Percentiles rank a stretch among this genome's conserved stretches.
Conservation (phyloP, 2,797 vertebrate genomes). For the Hafferia zeledoni region DNA sequence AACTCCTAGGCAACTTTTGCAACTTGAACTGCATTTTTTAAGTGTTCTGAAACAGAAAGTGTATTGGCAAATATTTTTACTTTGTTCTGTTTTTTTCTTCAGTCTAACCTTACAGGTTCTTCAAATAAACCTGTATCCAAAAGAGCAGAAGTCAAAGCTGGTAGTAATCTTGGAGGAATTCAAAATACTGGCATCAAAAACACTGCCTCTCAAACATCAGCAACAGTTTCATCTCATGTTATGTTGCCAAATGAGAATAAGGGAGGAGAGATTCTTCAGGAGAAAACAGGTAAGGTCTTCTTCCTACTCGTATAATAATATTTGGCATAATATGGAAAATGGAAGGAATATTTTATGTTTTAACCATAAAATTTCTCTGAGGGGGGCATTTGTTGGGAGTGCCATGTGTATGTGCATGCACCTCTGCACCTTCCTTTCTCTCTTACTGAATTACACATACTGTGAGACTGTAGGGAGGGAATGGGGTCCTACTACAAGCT, state of each 20-base stretch:
- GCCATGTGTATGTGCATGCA: not conserved
- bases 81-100: constrained; percentile 38
- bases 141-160: constrained; percentile 47
- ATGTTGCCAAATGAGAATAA: constrained; percentile 55
- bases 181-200: constrained; percentile 65
- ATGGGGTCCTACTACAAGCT: not conserved
- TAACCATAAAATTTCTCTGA: not conserved
- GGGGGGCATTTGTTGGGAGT: not conserved
- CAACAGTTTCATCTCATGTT: constrained; percentile 54
- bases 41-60: not conserved
- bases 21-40: not conserved
- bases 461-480: not conserved
- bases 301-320: not conserved
- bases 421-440: not conserved
- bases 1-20: not conserved
- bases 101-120: constrained; percentile 72
- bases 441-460: not conserved
- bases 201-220: not conserved
- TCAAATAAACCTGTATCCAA: constrained; percentile 74
- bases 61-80: not conserved
- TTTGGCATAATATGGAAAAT: not conserved
- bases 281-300: constrained; percentile 72
- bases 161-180: constrained; percentile 40
- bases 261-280: constrained; percentile 56
- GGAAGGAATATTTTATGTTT: not conserved